phyloP scores from a whole-genome alignment of 2,797 vertebrate genomes.

The Morus bassanus region DNA sequence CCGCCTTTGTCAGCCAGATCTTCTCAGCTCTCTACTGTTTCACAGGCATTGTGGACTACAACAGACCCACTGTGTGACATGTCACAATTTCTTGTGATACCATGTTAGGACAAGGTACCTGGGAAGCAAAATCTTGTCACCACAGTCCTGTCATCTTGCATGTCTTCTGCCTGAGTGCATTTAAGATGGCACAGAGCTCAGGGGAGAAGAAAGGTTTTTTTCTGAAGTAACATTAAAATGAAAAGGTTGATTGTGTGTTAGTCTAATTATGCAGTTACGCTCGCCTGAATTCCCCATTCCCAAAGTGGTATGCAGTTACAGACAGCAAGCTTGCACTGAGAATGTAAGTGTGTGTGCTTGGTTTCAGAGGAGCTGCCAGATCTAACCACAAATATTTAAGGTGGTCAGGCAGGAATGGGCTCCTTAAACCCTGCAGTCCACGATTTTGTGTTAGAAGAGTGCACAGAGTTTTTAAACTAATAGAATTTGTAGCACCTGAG shows the following conservation, averaged over 20 bases:
- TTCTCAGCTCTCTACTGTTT: background rate
- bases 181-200: conserved; percentile 13
- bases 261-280: conserved; percentile 69
- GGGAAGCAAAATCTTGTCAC: background rate
- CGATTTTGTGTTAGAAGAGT: conserved; percentile 51
- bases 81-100: background rate
- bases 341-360: conserved; percentile 78
- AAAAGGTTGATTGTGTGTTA: conserved; percentile 75
- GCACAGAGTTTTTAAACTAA: conserved; percentile 29
- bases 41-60: background rate
- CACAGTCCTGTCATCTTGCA: background rate
- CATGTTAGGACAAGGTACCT: background rate
- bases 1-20: background rate
- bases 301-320: conserved; percentile 78
- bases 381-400: conserved; percentile 90
- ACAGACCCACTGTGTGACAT: background rate
- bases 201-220: conserved; percentile 24
- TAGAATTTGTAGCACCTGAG: conserved; percentile 59
- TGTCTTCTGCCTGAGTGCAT: conserved; percentile 2
- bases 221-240: conserved; percentile 59
- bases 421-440: conserved; percentile 60
- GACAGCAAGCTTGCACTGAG: conserved; percentile 67
- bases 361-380: conserved; percentile 81
- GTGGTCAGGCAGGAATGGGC: conserved; percentile 83
- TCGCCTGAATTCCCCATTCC: conserved; percentile 66